A percentile compares a stretch with the other conserved stretches of the same genome.
These are phyloP conservation scores for Caradrina kadenii DNA, from an alignment of 2,888 invertebrate genomes.

Conservation along the genomic window DNA sequence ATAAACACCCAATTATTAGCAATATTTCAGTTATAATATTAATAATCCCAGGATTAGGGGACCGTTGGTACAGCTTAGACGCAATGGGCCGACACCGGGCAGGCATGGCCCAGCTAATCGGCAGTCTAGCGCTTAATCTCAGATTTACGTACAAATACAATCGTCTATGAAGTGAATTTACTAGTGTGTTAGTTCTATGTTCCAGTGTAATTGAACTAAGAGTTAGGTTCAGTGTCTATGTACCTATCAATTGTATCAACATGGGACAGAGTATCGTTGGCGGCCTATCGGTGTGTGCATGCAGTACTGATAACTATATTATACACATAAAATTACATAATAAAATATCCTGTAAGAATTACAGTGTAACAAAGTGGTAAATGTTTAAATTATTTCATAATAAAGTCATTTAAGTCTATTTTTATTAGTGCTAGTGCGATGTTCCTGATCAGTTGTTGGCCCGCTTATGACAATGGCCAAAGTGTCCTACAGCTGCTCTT, in stretches of 20 bases:
- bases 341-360: too few species aligned
- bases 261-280: background rate
- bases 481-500: too few species aligned
- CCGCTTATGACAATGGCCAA: too few species aligned
- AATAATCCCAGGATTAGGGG: conserved; percentile 41
- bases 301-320: too few species aligned
- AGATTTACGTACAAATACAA: conserved; percentile 54
- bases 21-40: conserved; percentile 48
- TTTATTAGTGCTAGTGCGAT: too few species aligned
- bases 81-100: conserved; percentile 49
- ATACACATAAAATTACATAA: too few species aligned
- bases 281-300: too few species aligned
- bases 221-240: conserved; percentile 36
- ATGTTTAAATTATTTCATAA: too few species aligned
- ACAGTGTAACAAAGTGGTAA: too few species aligned
- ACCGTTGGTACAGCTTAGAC: conserved; percentile 46
- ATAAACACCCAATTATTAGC: conserved; percentile 49
- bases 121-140: conserved; percentile 60
- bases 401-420: too few species aligned
- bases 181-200: conserved; percentile 39
- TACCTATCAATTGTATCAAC: conserved; percentile 4
- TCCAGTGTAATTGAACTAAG: conserved; percentile 43
- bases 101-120: conserved; percentile 55
- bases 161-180: conserved; percentile 47
- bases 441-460: too few species aligned